Evolutionary conservation across 2,113 vertebrate genomes (phyloP), one percentile per base, ranked within the genome.

Genomic region (Motacilla alba): DNA sequence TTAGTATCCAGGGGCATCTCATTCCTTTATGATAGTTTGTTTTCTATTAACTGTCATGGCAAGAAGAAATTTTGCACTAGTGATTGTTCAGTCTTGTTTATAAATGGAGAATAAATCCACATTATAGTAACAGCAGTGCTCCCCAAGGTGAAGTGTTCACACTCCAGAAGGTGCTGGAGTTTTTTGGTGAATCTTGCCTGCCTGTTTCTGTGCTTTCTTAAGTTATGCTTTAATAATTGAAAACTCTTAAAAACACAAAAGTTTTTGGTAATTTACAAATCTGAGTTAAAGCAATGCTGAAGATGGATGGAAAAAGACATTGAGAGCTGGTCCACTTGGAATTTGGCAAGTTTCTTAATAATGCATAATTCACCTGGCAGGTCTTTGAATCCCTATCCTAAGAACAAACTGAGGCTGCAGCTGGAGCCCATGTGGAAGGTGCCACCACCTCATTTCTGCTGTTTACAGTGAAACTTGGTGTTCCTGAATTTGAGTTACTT

Each of bases 111-210:
- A 46, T 70, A 95, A 94, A 76, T 91, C 70, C 33, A 49, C 59
- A 28, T 79, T 82, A 31, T 24, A 46, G 43, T 52, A 94, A 92
- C 87, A 88, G 81, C 78, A 80, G 70, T 44, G 84, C 9, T 95
- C 78, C 84, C 67, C 33, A 9, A 79, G 87, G 95, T 81, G 85
- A 78, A 78, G 73, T 47, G 66, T 56, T 96, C 78, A 66, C 87
- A 76, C 87, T 79, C 70, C 93, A 89, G 84, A 95, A 97, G 87
- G 78, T 90, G 67, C 81, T 73, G 77, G 31, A 49, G 43, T 85
- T 93, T 73, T 50, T 44, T 49, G 70, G 56, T 66, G 59, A 75
- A 22, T 88, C 50, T 70, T 0, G 0, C 7, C 2, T 80, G 85
- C 64, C 75, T 92, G 12, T 64, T 91, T 81, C 64, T 81, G 35